Conservation (phyloP, 1,140 invertebrate genomes). For the Diachasmimorpha longicaudata region DNA sequence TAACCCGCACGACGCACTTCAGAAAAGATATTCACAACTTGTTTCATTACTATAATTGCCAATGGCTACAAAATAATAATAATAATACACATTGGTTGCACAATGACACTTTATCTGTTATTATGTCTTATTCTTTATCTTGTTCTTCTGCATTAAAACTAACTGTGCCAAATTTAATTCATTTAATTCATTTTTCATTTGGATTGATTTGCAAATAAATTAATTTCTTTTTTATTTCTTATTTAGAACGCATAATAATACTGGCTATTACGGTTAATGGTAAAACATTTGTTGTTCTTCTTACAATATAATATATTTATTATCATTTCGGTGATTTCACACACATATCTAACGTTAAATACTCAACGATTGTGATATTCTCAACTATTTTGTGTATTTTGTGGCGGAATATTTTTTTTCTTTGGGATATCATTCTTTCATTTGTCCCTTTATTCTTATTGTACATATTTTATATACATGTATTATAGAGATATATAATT, state of each 20-base stretch:
- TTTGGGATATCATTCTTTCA: constrained; percentile 4
- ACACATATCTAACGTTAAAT: constrained; percentile 25
- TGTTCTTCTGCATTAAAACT: constrained; percentile 29
- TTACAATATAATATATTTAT: constrained; percentile 33
- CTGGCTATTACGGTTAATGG: constrained; percentile 46
- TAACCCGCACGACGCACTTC: constrained; percentile 15
- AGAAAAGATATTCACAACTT: no score
- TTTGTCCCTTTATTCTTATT: constrained; percentile 21
- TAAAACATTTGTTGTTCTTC: constrained; percentile 26
- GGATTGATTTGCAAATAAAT: not conserved
- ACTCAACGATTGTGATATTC: constrained; percentile 21
- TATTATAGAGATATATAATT: constrained; percentile 17
- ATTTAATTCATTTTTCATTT: constrained; percentile 23
- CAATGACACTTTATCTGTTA: constrained; percentile 30
- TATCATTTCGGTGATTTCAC: constrained; percentile 46
- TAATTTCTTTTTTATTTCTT: constrained; percentile 16
- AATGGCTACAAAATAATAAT: constrained; percentile 14
- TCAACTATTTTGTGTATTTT: constrained; percentile 18
- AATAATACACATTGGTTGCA: constrained; percentile 24
- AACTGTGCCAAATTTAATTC: constrained; percentile 42
- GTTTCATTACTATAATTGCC: not conserved
- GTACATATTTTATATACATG: constrained; percentile 32
- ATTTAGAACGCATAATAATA: constrained; percentile 46
- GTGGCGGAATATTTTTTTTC: not conserved
- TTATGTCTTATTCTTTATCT: constrained; percentile 31